These are phyloP conservation scores for Trachelus iudaicus DNA, from an alignment of 2,888 invertebrate genomes.

Conservation along the genomic window DNA sequence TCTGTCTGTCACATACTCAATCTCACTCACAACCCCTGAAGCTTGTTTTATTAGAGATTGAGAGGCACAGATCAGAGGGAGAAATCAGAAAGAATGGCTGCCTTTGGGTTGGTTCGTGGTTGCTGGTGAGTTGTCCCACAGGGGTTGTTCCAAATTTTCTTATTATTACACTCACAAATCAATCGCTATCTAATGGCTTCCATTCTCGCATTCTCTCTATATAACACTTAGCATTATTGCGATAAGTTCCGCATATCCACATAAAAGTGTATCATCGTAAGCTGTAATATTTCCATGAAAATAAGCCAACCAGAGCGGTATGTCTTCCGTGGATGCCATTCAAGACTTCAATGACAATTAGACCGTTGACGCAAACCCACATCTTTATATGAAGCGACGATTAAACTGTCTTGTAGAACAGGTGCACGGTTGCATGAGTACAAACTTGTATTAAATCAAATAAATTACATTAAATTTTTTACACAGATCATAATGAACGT, in stretches of 20 bases:
- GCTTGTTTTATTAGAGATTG: conserved; percentile 65
- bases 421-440: conserved; percentile 17
- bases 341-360: background rate
- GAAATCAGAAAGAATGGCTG: conserved; percentile 61
- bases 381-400: background rate
- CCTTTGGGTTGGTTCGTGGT: conserved; percentile 64
- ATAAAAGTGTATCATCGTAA: background rate
- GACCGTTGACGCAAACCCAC: background rate
- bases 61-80: conserved; percentile 59
- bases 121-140: conserved; percentile 64
- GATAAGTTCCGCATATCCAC: background rate
- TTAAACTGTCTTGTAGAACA: conserved; percentile 12
- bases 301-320: conserved; percentile 53
- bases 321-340: background rate
- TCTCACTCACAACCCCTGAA: conserved; percentile 62
- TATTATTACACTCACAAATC: conserved; percentile 19
- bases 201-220: conserved; percentile 23
- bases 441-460: conserved; percentile 2
- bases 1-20: conserved; percentile 64
- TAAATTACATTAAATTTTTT: background rate
- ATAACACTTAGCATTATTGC: conserved; percentile 18
- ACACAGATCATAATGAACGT: background rate
- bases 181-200: conserved; percentile 18
- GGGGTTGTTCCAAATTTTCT: conserved; percentile 60
- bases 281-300: conserved; percentile 56